phyloP scores from a whole-genome alignment of 2,797 vertebrate species.

The Pelobates cultripes region DNA sequence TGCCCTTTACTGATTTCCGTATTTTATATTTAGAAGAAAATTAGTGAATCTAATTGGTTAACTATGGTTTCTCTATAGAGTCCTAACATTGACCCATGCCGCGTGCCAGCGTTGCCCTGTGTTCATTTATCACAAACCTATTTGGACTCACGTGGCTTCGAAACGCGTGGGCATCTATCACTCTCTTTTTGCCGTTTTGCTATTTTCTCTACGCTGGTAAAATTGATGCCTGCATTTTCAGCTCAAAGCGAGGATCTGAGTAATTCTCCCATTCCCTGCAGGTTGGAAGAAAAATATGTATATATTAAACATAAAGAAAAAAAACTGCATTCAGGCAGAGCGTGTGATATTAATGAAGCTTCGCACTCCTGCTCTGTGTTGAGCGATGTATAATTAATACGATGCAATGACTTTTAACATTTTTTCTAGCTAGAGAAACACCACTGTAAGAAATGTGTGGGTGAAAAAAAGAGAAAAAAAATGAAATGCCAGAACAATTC shows the following conservation, averaged over 20 bases:
- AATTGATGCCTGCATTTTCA: background rate
- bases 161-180: constrained; percentile 1
- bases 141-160: background rate
- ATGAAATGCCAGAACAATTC: constrained; percentile 22
- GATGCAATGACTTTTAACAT: constrained; percentile 22
- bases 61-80: background rate
- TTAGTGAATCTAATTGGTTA: background rate
- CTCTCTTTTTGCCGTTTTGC: background rate
- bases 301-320: background rate
- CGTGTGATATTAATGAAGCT: background rate
- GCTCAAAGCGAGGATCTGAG: background rate
- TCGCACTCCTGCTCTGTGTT: background rate
- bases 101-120: background rate
- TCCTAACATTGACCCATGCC: background rate
- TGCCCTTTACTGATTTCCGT: background rate
- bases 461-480: background rate
- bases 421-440: background rate
- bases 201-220: background rate
- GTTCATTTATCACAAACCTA: background rate
- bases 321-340: background rate
- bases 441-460: constrained; percentile 14
- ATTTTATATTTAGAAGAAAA: background rate
- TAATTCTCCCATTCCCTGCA: no score
- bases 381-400: constrained; percentile 26
- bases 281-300: no score